Conservation (phyloP, 2,113 vertebrate species). For the Pagrus major region DNA sequence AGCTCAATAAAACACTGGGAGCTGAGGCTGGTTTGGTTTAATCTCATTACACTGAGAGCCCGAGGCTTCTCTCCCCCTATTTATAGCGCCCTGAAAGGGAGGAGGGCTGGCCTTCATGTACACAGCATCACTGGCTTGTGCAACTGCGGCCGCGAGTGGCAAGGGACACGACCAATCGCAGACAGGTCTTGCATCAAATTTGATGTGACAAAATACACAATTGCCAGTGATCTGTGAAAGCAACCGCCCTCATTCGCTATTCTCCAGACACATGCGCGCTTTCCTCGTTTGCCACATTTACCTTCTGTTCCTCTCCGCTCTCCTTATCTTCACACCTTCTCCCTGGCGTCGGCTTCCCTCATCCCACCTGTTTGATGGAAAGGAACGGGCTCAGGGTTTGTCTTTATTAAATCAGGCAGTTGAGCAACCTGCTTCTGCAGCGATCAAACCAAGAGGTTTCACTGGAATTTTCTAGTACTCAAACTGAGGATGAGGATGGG, state of each 20-base stretch:
- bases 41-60: constrained; percentile 83
- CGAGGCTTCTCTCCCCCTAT: constrained; percentile 75
- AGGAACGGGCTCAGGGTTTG: constrained; percentile 9
- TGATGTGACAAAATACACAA: constrained; percentile 73
- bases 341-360: constrained; percentile 24
- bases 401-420: constrained; percentile 31
- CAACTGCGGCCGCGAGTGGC: constrained; percentile 51
- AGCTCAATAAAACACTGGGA: constrained; percentile 78
- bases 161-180: constrained; percentile 59
- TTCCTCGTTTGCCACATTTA: constrained; percentile 36
- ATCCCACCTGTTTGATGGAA: constrained; percentile 65
- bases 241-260: constrained; percentile 41
- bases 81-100: constrained; percentile 79
- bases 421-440: neutral
- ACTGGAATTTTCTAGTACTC: neutral
- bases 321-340: constrained; percentile 60
- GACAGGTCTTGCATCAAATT: constrained; percentile 61
- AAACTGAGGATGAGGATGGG: neutral
- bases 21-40: constrained; percentile 81
- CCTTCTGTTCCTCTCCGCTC: constrained; percentile 47
- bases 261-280: constrained; percentile 24
- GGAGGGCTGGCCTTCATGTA: constrained; percentile 50
- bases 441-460: constrained; percentile 10
- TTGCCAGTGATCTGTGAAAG: constrained; percentile 66
- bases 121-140: constrained; percentile 45